Conservation (phyloP, 1,140 invertebrate species). For the Caenorhabditis latens region DNA sequence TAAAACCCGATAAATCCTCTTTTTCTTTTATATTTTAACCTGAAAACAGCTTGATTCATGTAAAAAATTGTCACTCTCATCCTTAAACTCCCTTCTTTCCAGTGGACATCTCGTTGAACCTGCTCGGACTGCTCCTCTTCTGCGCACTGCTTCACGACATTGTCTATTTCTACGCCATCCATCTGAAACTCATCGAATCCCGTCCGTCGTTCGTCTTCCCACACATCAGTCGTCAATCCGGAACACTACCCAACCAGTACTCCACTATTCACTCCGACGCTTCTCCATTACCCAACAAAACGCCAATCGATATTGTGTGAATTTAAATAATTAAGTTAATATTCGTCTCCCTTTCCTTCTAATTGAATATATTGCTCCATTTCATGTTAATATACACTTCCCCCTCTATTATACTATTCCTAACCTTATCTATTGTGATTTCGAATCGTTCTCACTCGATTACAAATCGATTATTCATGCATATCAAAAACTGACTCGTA, state of each 20-base stretch:
- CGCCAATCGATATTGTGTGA: background rate
- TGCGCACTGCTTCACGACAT: conserved; percentile 18
- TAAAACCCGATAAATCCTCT: too few relatives aligned
- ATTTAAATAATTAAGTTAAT: background rate
- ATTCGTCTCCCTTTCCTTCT: background rate
- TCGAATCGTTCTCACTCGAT: background rate
- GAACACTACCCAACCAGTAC: conserved; percentile 3
- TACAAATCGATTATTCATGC: conserved; percentile 27
- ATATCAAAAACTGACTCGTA: background rate
- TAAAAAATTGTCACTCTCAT: too few relatives aligned
- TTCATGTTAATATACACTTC: background rate
- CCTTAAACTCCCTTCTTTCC: background rate
- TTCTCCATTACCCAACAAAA: background rate
- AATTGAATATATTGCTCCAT: conserved; percentile 28
- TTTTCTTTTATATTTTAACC: too few relatives aligned
- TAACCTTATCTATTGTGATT: conserved; percentile 4
- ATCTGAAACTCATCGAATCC: conserved; percentile 20
- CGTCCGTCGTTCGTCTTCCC: background rate
- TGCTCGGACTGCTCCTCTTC: conserved; percentile 25
- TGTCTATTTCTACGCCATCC: conserved; percentile 36
- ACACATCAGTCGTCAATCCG: too few relatives aligned
- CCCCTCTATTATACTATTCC: background rate
- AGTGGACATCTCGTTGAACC: conserved; percentile 45
- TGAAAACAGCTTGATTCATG: too few relatives aligned
- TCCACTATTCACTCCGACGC: conserved; percentile 4